These are phyloP conservation scores for Drosophila tani DNA, from an alignment of 1,140 invertebrate species.

Conservation along the genomic window DNA sequence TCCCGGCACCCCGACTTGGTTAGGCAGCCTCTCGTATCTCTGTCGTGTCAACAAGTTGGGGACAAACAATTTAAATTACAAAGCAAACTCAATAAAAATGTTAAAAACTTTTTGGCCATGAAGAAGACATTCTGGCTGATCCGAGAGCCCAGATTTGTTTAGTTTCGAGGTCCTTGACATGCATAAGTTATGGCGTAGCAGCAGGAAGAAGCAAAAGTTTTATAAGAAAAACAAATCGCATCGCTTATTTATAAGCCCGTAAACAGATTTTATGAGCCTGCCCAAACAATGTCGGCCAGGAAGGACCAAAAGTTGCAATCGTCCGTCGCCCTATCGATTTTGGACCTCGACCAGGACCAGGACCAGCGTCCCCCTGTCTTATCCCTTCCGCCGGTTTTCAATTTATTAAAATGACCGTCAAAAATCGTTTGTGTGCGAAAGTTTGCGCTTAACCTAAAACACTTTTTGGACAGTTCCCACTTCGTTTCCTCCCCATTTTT, in stretches of 20 bases:
- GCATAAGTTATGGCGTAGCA: constrained; percentile 72
- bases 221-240: constrained; percentile 76
- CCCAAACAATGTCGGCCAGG: constrained; percentile 47
- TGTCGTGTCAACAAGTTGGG: constrained; percentile 70
- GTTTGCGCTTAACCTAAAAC: constrained; percentile 75
- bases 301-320: constrained; percentile 36
- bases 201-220: constrained; percentile 60
- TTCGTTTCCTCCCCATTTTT: constrained; percentile 15
- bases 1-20: background rate
- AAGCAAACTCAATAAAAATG: constrained; percentile 82
- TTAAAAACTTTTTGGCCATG: constrained; percentile 67
- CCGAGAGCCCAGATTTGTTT: constrained; percentile 60
- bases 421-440: constrained; percentile 71
- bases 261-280: constrained; percentile 81
- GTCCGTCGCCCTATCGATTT: constrained; percentile 51
- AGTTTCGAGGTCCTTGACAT: constrained; percentile 69
- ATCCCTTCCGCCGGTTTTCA: constrained; percentile 69
- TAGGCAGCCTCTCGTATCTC: constrained; percentile 6
- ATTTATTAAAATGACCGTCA: constrained; percentile 83
- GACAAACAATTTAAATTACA: constrained; percentile 81
- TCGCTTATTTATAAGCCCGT: constrained; percentile 77
- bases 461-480: constrained; percentile 75
- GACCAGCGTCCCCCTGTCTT: constrained; percentile 6
- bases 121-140: constrained; percentile 40
- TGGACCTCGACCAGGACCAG: constrained; percentile 6